Base-by-base conservation (phyloP, 2,797 vertebrate species). In the Ispidina lecontei region DNA sequence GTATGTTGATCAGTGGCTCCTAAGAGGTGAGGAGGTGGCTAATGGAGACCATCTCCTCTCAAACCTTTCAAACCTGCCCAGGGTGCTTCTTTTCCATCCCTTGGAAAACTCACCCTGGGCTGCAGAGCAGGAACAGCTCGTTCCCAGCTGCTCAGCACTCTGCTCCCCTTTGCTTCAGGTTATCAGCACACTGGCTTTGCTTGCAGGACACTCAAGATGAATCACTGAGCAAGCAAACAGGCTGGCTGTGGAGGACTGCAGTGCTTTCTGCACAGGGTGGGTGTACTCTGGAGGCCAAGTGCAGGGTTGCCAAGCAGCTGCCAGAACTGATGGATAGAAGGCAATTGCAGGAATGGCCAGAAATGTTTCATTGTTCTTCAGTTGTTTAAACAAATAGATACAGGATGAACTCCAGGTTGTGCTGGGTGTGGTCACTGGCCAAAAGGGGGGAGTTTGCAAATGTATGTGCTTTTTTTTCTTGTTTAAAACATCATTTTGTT, bases 291-390 rank as follows among this genome's bases (percentile, higher is more conserved):
- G 43, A 93, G 49, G 52, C 76, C 87, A 88, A 73, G 35, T 14
- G 31, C 75, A 72, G 74, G 55, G 28, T 52, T 87, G 87, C 91
- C 93, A 94, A 88, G 80, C 77, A 78, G 76, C 89, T 92, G 96
- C 78, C 92, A 95, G 75, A 84, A 56, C 72, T 94, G 81, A 94
- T 82, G 64, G 93, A 94, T 93, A 85, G 76, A 76, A 88, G 7
- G 84, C 29, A 58, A 63, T 25, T 47, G 63, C 58, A 90, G 71
- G 68, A 92, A 96, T 39, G 59, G 84, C 62, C 85, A 84, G 80
- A 95, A 93, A 82, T 20, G 35, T 31, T 90, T 74, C 46, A 79
- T 95, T 93, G 87, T 93, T 93, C 87, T 68, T 82, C 7, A 26
- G 44, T 3, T 87, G 17, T 62, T 92, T 86, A 72, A 94, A 80